These are phyloP conservation scores for Pandion haliaetus DNA, from an alignment of 2,113 vertebrate genomes.

Conservation along the genomic window DNA sequence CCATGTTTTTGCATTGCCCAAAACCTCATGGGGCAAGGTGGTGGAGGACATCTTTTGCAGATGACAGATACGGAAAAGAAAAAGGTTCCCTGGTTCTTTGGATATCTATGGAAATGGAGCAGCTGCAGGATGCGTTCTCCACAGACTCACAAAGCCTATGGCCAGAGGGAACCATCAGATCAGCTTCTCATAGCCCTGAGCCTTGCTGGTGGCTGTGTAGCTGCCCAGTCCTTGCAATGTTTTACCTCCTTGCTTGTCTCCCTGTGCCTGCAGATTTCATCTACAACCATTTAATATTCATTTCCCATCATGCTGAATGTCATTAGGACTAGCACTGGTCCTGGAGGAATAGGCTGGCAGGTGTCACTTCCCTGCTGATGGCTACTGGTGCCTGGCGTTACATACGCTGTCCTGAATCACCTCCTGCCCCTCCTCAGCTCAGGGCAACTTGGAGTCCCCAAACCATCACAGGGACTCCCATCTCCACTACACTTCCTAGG, in stretches of 20 bases:
- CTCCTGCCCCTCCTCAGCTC: background rate
- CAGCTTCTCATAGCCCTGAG: background rate
- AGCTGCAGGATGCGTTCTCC: background rate
- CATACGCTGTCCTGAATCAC: rapidly evolving
- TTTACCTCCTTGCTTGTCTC: background rate
- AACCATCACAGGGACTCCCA: background rate
- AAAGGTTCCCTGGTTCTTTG: rapidly evolving
- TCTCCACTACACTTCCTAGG: rapidly evolving
- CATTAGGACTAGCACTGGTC: background rate
- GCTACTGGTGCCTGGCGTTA: background rate
- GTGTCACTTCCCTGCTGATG: background rate
- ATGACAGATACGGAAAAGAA: background rate
- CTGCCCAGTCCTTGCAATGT: background rate
- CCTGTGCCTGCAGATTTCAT: background rate
- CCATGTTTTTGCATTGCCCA: background rate
- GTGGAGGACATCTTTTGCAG: background rate
- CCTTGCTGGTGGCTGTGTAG: rapidly evolving
- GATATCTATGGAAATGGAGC: background rate
- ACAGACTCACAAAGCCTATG: background rate
- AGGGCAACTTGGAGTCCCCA: background rate
- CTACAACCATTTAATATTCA: background rate
- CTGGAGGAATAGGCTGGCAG: background rate
- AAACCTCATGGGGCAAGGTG: background rate
- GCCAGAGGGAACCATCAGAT: background rate
- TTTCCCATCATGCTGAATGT: background rate